These are phyloP conservation scores for Ictalurus punctatus DNA, from an alignment of 2,113 vertebrate genomes.

Conservation along the genomic window DNA sequence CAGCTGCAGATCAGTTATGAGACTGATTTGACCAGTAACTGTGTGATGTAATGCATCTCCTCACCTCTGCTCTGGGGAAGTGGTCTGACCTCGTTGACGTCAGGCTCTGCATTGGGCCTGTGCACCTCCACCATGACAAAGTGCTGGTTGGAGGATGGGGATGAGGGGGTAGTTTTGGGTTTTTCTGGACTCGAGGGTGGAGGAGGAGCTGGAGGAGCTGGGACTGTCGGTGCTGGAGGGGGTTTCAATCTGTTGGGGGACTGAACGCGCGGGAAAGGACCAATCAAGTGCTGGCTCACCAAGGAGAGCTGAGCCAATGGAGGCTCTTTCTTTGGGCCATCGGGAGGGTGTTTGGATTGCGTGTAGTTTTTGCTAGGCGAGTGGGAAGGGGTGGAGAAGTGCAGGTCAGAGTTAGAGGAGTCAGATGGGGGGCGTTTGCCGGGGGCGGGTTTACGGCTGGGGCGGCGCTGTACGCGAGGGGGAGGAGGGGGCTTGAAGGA, in stretches of 20 bases:
- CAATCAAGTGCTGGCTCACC: slow-evolving; percentile 79
- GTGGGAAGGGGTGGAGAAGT: slow-evolving; percentile 79
- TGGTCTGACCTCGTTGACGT: slow-evolving; percentile 91
- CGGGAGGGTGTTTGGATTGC: slow-evolving; percentile 44
- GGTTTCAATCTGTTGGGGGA: slow-evolving; percentile 76
- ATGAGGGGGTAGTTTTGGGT: slow-evolving; percentile 60
- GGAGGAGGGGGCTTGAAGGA: slow-evolving; percentile 83
- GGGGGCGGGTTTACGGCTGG: slow-evolving; percentile 67
- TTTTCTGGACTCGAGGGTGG: slow-evolving; percentile 57
- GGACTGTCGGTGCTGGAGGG: slow-evolving; percentile 39
- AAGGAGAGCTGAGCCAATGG: slow-evolving; percentile 75
- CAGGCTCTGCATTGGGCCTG: slow-evolving; percentile 89
- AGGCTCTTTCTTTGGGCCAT: slow-evolving; percentile 66
- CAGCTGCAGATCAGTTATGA: not conserved
- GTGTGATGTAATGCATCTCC: not conserved
- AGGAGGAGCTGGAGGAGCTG: slow-evolving; percentile 34
- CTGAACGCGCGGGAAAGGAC: slow-evolving; percentile 92
- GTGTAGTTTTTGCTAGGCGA: slow-evolving; percentile 59
- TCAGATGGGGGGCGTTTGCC: slow-evolving; percentile 78
- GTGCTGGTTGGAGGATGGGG: slow-evolving; percentile 73
- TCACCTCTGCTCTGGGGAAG: slow-evolving; percentile 90
- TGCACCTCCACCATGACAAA: slow-evolving; percentile 97
- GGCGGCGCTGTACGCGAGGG: slow-evolving; percentile 61
- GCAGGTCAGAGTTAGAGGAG: slow-evolving; percentile 83
- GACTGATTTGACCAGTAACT: not conserved